Base-by-base conservation (phyloP, 2,888 invertebrate species). In the Mantis religiosa region DNA sequence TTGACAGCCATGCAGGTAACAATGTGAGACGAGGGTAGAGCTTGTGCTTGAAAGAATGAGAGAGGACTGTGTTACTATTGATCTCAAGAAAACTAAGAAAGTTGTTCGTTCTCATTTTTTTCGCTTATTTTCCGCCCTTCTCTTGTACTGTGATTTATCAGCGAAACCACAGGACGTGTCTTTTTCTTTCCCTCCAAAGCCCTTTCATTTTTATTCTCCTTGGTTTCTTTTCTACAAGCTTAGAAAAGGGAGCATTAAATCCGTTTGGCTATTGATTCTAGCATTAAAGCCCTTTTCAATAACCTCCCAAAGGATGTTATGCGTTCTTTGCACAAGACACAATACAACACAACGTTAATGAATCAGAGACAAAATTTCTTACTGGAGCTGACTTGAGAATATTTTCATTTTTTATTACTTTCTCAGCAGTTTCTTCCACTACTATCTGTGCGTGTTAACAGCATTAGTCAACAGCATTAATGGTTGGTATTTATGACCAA, bases 321-420 rank as follows among this genome's bases (percentile, higher is more conserved):
- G 54, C 54, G 54, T 71, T 71, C 54, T 71, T 71, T 71, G 54
- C 54, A 71, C 54, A 41, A 41, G 41, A 41, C 4, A 34, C 41
- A 41, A 41, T 41, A 41, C 41, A 92, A 8, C 9, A 84, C 41
- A 84, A 3, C 84, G 41, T 25, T 28, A 12, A 25, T 84, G 15
- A 84, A 84, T 41, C 9, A 41, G 12, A 41, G 1, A 12, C 2
- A 12, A 41, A 9, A 41, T 41, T 41, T 12, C 41, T 41, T 12
- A 12, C 34, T n/a, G 12, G 3, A 25, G 25, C 25, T 47, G 85
- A 47, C 85, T 8, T 27, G 8, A 6, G 8, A 34, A 41, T 12
- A 41, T 41, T 41, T 41, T 9, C 12, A 41, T 41, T 1, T 41
- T 12, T 41, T 41, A 41, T 41, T 41, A 41, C 41, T 41, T 41